phyloP scores from a whole-genome alignment of 2,888 invertebrate genomes.

The Mellilla xanthometata region DNA sequence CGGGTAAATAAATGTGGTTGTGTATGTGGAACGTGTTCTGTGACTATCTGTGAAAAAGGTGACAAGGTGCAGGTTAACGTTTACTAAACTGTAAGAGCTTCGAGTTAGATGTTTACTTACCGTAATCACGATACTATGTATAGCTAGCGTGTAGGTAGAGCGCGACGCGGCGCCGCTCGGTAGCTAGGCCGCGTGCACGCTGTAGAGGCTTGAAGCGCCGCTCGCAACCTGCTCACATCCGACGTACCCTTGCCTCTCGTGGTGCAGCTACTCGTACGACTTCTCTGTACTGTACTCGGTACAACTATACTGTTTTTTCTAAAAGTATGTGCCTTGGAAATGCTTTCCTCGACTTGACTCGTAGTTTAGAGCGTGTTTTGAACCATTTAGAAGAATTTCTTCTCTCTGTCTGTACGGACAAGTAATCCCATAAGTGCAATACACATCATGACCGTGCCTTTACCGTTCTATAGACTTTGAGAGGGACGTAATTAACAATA shows the following conservation, averaged over 20 bases:
- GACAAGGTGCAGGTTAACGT: slow-evolving; percentile 63
- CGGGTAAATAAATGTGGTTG: slow-evolving; percentile 43
- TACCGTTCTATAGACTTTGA: slow-evolving; percentile 81
- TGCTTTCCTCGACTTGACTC: slow-evolving; percentile 78
- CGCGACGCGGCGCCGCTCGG: not conserved
- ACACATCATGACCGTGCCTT: slow-evolving; percentile 83
- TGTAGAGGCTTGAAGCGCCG: slow-evolving; percentile 71
- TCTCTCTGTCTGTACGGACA: slow-evolving; percentile 76
- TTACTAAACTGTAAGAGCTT: slow-evolving; percentile 69
- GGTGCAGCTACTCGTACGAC: slow-evolving; percentile 47
- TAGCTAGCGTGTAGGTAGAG: slow-evolving; percentile 23
- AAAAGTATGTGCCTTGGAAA: slow-evolving; percentile 82
- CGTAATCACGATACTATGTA: slow-evolving; percentile 34
- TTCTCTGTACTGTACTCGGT: slow-evolving; percentile 61
- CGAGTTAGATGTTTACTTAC: slow-evolving; percentile 62
- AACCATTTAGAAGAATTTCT: slow-evolving; percentile 75
- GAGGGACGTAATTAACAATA: slow-evolving; percentile 82
- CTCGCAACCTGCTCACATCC: slow-evolving; percentile 53
- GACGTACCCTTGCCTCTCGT: slow-evolving; percentile 55
- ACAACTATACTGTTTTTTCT: slow-evolving; percentile 75
- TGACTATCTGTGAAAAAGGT: slow-evolving; percentile 52
- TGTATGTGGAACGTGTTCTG: slow-evolving; percentile 49
- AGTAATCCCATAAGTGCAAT: slow-evolving; percentile 78
- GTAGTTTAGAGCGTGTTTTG: slow-evolving; percentile 79
- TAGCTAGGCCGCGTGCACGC: slow-evolving; percentile 19